Conservation (phyloP, 2,888 invertebrate genomes). For the Acrocyrtus sp. region DNA sequence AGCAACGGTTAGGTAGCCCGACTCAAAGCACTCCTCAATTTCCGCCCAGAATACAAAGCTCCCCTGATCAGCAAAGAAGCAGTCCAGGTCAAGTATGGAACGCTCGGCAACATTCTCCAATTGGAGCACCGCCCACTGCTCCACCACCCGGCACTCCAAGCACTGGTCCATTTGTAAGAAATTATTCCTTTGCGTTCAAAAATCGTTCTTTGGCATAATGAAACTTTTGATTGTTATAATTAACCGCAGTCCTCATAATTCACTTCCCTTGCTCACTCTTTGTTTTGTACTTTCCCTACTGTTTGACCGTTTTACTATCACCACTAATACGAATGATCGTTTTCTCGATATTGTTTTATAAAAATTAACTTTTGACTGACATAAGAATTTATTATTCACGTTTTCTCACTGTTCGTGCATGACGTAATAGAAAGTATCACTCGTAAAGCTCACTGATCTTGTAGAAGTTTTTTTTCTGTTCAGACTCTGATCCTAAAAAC, state of each 20-base stretch:
- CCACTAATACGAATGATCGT: no score
- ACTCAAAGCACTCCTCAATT: constrained; percentile 33
- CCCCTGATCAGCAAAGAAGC: constrained; percentile 23
- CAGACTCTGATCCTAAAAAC: no score
- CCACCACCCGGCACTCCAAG: constrained; percentile 28
- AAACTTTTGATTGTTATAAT: constrained; percentile 14
- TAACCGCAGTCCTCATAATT: constrained; percentile 19
- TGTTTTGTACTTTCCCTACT: constrained; percentile 30
- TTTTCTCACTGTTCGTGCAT: no score
- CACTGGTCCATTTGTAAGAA: constrained; percentile 41
- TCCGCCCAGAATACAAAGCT: constrained; percentile 33
- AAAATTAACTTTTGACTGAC: no score
- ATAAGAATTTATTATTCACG: no score
- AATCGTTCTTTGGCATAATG: no score
- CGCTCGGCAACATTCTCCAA: constrained; percentile 28
- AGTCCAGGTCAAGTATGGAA: constrained; percentile 46
- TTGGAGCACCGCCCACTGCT: constrained; percentile 4
- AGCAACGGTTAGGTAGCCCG: constrained; percentile 42
- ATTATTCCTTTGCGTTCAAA: no score
- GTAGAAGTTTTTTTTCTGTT: no score
- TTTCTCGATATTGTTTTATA: no score
- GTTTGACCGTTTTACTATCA: constrained; percentile 33
- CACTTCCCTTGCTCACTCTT: constrained; percentile 24
- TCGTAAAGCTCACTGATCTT: no score
- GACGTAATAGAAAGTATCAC: no score